Base-by-base conservation (phyloP, 2,797 vertebrate species). In the Labeo calbasu region DNA sequence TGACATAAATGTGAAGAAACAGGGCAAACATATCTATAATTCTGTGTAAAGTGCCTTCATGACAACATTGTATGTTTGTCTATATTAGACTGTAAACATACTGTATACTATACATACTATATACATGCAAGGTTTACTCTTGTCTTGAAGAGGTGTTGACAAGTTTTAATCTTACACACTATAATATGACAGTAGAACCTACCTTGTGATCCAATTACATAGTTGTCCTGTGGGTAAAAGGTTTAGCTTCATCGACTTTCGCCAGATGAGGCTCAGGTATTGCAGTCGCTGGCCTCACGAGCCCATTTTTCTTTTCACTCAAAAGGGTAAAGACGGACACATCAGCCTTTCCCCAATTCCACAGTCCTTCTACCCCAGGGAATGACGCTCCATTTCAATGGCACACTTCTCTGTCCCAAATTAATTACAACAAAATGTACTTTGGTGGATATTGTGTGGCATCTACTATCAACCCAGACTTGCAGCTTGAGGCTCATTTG, bases 401-500 rank as follows among this genome's bases (percentile, higher is more conserved):
- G 81, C 19, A 4, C 61, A 50, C 51, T 81, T 65, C 32, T 53
- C 86, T 80, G 59, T 65, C 63, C 48, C 13, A 82, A 83, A 85
- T 83, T 81, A 87, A 86, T 87, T 84, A 78, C 77, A 55, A 81
- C 77, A 86, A 78, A 80, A 89, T 75, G 59, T 55, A 82, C 68
- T 72, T 79, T 83, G 72, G 73, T 83, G 85, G 77, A 69, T 85
- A 63, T 85, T 81, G 69, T 79, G 72, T 51, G 75, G 48, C 43
- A 70, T 66, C 72, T 75, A 72, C 63, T 78, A 88, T 85, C 85
- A 61, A 40, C 28, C 32, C 57, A 11, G 68, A 86, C 73, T 68
- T 68, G 86, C 57, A 79, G 68, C 77, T 83, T 70, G 72, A 55
- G 73, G 77, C 63, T 70, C 17, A 53, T 81, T 84, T 86, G 55